Evolutionary conservation across 2,888 invertebrate genomes (phyloP), one percentile per base, ranked within the genome.

Genomic region (Eupithecia pulchellata): DNA sequence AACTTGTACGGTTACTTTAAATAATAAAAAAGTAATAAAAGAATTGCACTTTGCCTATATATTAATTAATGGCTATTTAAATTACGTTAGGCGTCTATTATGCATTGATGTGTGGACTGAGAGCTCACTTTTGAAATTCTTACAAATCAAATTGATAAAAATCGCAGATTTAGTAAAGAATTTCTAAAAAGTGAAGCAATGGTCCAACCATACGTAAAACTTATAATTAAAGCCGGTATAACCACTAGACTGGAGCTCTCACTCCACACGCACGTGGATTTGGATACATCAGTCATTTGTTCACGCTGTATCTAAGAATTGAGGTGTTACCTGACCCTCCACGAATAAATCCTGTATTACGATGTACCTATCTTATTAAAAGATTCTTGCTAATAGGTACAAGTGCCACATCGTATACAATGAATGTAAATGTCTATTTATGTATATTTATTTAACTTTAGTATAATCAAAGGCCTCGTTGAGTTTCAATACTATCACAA

Each of bases 1-100:
- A 72, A 72, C 72, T 68, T 63, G 61, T 42, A 61, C 61, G 25
- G 58, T 55, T 67, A 65, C 57, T 65, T 65, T 62, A 47, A 55
- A 66, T 58, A 47, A 36, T 42, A 60, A 27, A 32, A 60, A 30
- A 60, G 30, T 61, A 13, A 29, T 27, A 57, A 57, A 61, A 32
- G 20, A 9, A 32, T 32, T 60, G 34, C 61, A 34, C 34, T 61
- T n/a, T n/a, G 2, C 29, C 29, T 14, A 1, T 27, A 57, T 30
- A 29, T 20, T 52, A 52, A 20, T 25, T 25, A 52, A 52, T 25
- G 52, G 20, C 42, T 47, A 25, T 13, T 32, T 52, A 52, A 25
- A 52, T 25, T 6, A 8, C 42, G 17, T 47, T n/a, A 47, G 25
- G 25, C 25, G 4, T 52, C 25, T 52, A 52, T 52, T 52, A 52